Percentiles rank a stretch among this genome's conserved stretches.
These are phyloP conservation scores for Stenotaenia linearis DNA, from an alignment of 2,888 invertebrate species.

Conservation along the genomic window DNA sequence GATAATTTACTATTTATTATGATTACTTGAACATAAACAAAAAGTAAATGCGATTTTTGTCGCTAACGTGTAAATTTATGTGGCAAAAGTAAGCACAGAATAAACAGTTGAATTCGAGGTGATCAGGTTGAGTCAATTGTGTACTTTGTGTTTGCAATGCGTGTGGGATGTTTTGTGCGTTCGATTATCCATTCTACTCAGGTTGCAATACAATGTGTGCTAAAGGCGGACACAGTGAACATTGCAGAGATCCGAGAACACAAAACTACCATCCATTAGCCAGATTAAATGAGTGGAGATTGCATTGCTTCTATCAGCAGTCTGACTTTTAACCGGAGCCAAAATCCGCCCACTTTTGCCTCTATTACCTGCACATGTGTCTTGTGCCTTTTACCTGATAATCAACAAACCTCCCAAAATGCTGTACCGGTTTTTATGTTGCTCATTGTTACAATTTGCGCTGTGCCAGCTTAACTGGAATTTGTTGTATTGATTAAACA, in stretches of 20 bases:
- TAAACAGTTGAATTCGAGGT: neutral
- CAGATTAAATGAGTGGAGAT: conserved; percentile 26
- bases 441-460: neutral
- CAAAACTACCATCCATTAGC: conserved; percentile 26
- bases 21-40: neutral
- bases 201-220: conserved; percentile 15
- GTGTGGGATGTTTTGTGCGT: neutral
- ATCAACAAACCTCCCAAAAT: neutral
- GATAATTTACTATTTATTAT: neutral
- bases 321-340: conserved; percentile 12
- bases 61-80: neutral
- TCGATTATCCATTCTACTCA: conserved; percentile 14
- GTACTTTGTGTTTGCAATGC: neutral
- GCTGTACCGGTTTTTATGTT: neutral
- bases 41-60: neutral
- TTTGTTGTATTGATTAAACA: neutral
- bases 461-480: neutral
- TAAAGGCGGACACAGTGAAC: neutral
- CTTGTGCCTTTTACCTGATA: conserved; percentile 21
- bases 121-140: neutral
- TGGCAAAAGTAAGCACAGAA: neutral
- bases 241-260: neutral
- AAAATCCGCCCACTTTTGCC: conserved; percentile 16
- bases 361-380: conserved; percentile 13
- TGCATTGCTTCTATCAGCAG: conserved; percentile 19